Percentiles rank a stretch among this genome's conserved stretches.
Conservation (phyloP, 1,140 invertebrate genomes). For the Saxidomus purpurata region DNA sequence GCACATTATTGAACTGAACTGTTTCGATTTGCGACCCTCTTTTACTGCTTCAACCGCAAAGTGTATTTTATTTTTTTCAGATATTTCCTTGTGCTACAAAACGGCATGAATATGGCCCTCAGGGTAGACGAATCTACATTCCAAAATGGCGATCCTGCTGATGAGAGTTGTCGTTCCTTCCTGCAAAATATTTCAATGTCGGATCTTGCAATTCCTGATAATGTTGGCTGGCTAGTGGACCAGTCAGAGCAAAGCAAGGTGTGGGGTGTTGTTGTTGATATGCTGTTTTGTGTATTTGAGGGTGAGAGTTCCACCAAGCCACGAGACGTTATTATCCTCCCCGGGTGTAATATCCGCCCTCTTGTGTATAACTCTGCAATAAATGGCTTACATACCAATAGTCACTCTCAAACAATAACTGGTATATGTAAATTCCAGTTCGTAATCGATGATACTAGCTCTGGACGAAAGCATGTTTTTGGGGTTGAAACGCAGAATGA, state of each 20-base stretch:
- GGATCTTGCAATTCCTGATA: constrained; percentile 75
- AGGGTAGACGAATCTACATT: constrained; percentile 39
- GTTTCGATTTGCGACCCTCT: too few relatives aligned
- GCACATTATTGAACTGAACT: too few relatives aligned
- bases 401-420: constrained; percentile 71
- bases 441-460: constrained; percentile 73
- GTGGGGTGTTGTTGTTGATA: constrained; percentile 79
- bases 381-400: constrained; percentile 59
- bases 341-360: constrained; percentile 76
- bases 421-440: constrained; percentile 79
- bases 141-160: background rate
- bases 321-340: constrained; percentile 74
- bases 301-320: constrained; percentile 70
- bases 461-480: constrained; percentile 74
- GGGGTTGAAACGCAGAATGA: constrained; percentile 72
- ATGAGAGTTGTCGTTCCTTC: constrained; percentile 28
- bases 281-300: constrained; percentile 81
- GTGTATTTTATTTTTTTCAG: too few relatives aligned
- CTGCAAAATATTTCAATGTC: constrained; percentile 71
- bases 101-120: constrained; percentile 48
- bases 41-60: too few relatives aligned
- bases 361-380: constrained; percentile 77
- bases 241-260: constrained; percentile 73
- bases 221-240: constrained; percentile 77
- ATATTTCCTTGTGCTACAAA: constrained; percentile 59